Evolutionary conservation across 2,113 vertebrate species (phyloP), one percentile per base, ranked within the genome.

Genomic region (Callospermophilus lateralis): DNA sequence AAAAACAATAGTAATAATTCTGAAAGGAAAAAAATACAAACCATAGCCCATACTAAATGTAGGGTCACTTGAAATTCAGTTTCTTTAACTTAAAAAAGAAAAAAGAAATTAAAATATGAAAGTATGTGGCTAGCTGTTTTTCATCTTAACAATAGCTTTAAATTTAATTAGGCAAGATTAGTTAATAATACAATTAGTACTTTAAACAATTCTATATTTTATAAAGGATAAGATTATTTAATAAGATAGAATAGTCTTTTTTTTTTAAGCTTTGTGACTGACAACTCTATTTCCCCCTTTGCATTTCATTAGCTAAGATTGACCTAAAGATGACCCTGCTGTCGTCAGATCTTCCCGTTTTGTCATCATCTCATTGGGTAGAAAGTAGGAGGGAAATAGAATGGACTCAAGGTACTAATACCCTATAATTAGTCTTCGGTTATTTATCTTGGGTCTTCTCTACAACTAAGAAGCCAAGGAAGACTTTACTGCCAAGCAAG

Each of bases 391-490:
- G 87, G 98, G 93, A 90, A 94, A 65, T 70, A 85, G 48, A 94
- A 65, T 37, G 6, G 86, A 95, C 34, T 9, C 48, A 77, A 85
- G 48, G 20, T 88, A 95, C 67, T 88, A 94, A 95, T 80, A 93
- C 34, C 63, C 91, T 93, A 81, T 97, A 92, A 81, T 92, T 92
- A 74, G 92, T 68, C 93, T 93, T 85, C 58, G 1, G 48, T 78
- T 93, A 58, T 95, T 98, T 92, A 84, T 51, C 39, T 93, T 93
- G 92, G 45, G 83, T 91, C 81, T 89, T 95, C 93, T 84, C 83
- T 84, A 80, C 72, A 51, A 22, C 55, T 61, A 65, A 95, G 78
- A 93, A 48, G 39, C 76, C 94, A 92, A 34, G 30, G 74, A 93
- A 96, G 70, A 93, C 76, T 79, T 45, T 55, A 32, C 93, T 92